Percentiles rank a stretch among this genome's conserved stretches.
Conservation (phyloP, 2,113 vertebrate genomes). For the Cryptomyrus ogoouensis region DNA sequence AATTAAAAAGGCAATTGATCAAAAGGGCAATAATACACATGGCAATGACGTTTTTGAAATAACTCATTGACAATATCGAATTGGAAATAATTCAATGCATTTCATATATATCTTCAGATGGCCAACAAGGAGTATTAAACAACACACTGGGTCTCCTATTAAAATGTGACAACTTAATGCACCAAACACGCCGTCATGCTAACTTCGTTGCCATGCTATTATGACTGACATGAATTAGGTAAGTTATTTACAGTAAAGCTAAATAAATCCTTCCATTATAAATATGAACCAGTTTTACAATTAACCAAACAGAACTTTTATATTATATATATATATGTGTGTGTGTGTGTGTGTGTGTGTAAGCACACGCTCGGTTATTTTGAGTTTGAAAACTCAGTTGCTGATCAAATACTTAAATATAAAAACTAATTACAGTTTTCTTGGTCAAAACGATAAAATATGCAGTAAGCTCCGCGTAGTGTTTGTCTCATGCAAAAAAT, state of each 20-base stretch:
- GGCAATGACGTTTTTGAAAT: neutral
- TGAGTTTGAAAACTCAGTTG: neutral
- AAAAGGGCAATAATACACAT: neutral
- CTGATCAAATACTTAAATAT: neutral
- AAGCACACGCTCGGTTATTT: neutral
- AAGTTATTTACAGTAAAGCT: neutral
- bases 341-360: no score
- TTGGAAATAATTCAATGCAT: neutral
- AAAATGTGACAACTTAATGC: neutral
- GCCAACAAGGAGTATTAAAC: neutral
- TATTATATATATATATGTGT: no score
- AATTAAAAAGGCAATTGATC: neutral
- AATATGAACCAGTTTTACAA: neutral
- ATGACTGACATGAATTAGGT: neutral
- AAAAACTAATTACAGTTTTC: neutral
- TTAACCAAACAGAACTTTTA: neutral
- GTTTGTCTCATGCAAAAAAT: neutral
- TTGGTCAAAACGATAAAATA: neutral
- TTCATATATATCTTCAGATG: neutral
- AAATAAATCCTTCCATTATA: neutral
- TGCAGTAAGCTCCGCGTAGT: neutral
- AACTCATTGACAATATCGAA: neutral
- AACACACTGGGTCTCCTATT: neutral
- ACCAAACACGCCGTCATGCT: neutral
- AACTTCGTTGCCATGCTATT: neutral